These are phyloP conservation scores for Strix aluco DNA, from an alignment of 2,113 vertebrate genomes.

Conservation along the genomic window DNA sequence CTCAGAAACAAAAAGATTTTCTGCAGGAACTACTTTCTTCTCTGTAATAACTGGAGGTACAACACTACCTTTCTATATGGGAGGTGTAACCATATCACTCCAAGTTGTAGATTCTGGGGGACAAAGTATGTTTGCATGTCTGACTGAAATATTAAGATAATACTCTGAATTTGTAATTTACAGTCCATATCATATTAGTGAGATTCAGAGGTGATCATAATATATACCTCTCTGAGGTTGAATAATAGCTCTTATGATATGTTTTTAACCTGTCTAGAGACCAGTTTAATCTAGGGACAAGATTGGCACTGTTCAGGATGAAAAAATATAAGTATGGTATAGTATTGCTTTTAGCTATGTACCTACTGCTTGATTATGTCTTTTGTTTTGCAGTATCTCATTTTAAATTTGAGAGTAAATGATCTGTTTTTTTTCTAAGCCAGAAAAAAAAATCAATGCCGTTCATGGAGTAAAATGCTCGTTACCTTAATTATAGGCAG, in stretches of 20 bases:
- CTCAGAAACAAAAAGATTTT: neutral
- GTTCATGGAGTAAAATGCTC: neutral
- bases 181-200: neutral
- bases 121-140: neutral
- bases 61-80: neutral
- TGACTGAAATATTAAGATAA: neutral
- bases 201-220: neutral
- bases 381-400: neutral
- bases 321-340: neutral
- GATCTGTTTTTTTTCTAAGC: neutral
- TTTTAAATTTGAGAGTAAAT: neutral
- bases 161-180: neutral
- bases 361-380: neutral
- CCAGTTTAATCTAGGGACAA: neutral
- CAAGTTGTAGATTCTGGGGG: neutral
- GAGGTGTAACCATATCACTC: neutral
- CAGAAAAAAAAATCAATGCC: neutral
- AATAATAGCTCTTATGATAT: neutral
- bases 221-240: neutral
- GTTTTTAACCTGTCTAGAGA: neutral
- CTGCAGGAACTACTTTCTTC: neutral
- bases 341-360: neutral
- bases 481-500: neutral
- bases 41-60: neutral
- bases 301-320: neutral